Percentiles rank a stretch among this genome's conserved stretches.
These are phyloP conservation scores for Acromyrmex charruanus DNA, from an alignment of 1,140 invertebrate genomes.

Conservation along the genomic window DNA sequence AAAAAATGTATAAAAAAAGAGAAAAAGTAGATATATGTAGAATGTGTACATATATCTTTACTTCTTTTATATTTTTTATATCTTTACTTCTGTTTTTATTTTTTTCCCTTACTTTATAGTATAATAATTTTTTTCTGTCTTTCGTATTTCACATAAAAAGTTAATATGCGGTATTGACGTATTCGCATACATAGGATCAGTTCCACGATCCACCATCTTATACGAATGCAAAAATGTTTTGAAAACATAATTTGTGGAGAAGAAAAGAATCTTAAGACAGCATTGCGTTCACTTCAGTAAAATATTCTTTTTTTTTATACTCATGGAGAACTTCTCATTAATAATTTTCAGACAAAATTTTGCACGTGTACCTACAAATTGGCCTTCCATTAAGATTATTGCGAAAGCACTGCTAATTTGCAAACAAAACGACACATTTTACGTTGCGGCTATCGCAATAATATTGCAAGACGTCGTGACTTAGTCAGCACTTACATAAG, in stretches of 20 bases:
- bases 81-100: no score
- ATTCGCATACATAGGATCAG: neutral
- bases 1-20: neutral
- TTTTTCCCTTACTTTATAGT: no score
- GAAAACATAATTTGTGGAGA: neutral
- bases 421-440: constrained; percentile 44
- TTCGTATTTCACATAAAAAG: neutral
- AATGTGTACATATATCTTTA: no score
- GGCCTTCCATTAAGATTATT: constrained; percentile 19
- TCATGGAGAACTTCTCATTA: neutral
- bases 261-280: neutral
- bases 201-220: neutral
- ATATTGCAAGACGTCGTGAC: no score
- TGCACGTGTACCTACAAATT: neutral
- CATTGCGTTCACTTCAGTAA: neutral
- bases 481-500: constrained; percentile 21
- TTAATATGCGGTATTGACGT: neutral
- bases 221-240: neutral
- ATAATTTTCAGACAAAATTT: neutral
- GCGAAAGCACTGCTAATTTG: constrained; percentile 27
- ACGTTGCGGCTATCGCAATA: neutral
- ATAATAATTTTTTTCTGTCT: no score
- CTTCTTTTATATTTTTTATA: no score
- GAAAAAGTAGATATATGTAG: no score
- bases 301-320: neutral